Percentiles rank a stretch among this genome's conserved stretches.
Conservation (phyloP, 2,888 invertebrate genomes). For the Tenthredo notha region DNA sequence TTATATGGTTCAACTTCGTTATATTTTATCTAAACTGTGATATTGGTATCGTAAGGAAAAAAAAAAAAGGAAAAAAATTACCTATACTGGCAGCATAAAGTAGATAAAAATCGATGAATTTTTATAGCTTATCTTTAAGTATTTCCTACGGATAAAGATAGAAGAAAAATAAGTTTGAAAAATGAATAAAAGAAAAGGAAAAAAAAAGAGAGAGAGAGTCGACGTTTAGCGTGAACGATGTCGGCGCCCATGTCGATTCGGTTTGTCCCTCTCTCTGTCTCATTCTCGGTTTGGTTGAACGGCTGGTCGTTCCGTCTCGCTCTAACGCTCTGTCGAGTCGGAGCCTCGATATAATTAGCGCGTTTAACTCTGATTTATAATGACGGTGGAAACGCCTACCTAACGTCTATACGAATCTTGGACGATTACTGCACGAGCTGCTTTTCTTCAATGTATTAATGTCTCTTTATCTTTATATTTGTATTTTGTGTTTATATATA, state of each 20-base stretch:
- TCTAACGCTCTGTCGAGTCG: conserved; percentile 49
- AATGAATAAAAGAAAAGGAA: not conserved
- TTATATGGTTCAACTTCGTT: not conserved
- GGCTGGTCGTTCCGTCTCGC: conserved; percentile 1
- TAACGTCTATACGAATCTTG: conserved; percentile 50
- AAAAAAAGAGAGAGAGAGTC: not conserved
- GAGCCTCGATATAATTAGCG: conserved; percentile 72
- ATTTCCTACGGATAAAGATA: not conserved
- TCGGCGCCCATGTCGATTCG: conserved; percentile 34
- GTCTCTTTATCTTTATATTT: not conserved
- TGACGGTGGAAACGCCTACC: conserved; percentile 74
- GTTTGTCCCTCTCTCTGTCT: conserved; percentile 55
- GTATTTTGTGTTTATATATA: not conserved
- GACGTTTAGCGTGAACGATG: conserved; percentile 19
- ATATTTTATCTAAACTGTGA: not conserved
- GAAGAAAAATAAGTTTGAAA: not conserved
- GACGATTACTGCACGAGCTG: conserved; percentile 24
- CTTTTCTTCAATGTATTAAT: not conserved
- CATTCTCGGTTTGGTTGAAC: conserved; percentile 21
- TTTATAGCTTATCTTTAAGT: no score
- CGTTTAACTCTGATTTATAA: conserved; percentile 75
- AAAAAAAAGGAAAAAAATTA: not conserved
- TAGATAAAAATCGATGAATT: not conserved
- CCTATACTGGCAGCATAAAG: not conserved
- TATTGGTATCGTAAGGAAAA: not conserved